Evolutionary conservation across 1,140 invertebrate species (phyloP), one percentile per base, ranked within the genome.

Genomic region (Holcopasites calliopsidis): DNA sequence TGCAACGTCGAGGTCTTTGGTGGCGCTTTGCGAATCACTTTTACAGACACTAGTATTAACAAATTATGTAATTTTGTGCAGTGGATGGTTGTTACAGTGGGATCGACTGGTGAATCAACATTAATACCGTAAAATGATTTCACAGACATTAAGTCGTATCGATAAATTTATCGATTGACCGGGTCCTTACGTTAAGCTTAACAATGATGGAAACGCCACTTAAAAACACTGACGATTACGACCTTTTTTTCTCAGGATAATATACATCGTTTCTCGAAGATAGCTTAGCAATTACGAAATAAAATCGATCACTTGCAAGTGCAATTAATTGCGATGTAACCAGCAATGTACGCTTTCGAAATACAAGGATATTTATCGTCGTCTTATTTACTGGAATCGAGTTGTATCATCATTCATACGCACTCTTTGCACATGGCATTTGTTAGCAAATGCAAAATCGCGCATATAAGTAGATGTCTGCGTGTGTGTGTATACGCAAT

Each of bases 281-380:
- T 40, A 50, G 35, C 64, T 77, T 73, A 82, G 11, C 70, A 74
- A 52, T 76, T 65, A 61, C 16, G 23, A 58, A 73, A 31, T n/a
- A n/a, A n/a, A n/a, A 58, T 64, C 28, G 23, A 64, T 49, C 26
- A 68, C 42, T 47, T 69, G 28, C 55, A 68, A 52, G 65, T 80
- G 73, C 21, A 50, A 61, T 70, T 79, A 57, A 75, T 70, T 75
- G 64, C 26, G 44, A 50, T 74, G 42, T 81, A 74, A 75, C 26
- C 31, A 62, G 62, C 60, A 71, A 76, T 61, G 74, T 61, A n/a
- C n/a, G n/a, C 70, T 42, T 60, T 58, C 54, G 52, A 54, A 64
- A 71, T 71, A 71, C 52, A 70, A 42, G 44, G 35, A 42, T 52
- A 68, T 61, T 54, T 50, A n/a, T 66, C 23, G 33, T 54, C 38